Evolutionary conservation across 2,113 vertebrate species (phyloP).

Genomic region (Phocoena sinus): DNA sequence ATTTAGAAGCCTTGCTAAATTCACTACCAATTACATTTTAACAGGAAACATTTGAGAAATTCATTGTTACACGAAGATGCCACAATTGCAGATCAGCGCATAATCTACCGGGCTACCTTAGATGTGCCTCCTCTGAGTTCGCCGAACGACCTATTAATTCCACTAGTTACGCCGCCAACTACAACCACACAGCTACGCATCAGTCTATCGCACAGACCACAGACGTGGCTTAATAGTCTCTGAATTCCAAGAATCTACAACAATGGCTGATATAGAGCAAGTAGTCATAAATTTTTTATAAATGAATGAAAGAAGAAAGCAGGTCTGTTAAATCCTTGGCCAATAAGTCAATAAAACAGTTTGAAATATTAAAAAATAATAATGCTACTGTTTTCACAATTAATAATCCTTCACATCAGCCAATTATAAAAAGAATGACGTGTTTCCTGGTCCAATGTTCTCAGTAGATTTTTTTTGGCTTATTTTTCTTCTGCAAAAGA

Average conservation of each 20-base stretch:
- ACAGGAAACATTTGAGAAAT: neutral
- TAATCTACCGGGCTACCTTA: neutral
- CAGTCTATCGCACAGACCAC: neutral
- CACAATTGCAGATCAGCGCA: neutral
- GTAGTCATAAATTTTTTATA: neutral
- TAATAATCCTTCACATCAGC: neutral
- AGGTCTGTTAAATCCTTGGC: neutral
- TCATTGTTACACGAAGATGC: neutral
- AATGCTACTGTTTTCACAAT: neutral
- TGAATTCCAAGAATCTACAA: neutral
- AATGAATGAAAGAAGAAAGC: constrained; percentile 3
- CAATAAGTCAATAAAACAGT: neutral
- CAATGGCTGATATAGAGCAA: neutral
- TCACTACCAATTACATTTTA: neutral
- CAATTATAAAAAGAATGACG: neutral
- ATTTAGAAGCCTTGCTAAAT: neutral
- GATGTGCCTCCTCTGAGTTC: neutral
- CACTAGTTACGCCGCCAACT: neutral
- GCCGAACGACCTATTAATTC: neutral
- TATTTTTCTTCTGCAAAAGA: neutral
- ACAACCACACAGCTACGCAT: neutral
- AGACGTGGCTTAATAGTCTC: neutral
- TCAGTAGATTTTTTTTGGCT: neutral
- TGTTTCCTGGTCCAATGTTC: neutral
- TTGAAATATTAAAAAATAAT: neutral